Evolutionary conservation across 2,797 vertebrate species (phyloP), one percentile per base, ranked within the genome.

Genomic region (Acomys russatus): DNA sequence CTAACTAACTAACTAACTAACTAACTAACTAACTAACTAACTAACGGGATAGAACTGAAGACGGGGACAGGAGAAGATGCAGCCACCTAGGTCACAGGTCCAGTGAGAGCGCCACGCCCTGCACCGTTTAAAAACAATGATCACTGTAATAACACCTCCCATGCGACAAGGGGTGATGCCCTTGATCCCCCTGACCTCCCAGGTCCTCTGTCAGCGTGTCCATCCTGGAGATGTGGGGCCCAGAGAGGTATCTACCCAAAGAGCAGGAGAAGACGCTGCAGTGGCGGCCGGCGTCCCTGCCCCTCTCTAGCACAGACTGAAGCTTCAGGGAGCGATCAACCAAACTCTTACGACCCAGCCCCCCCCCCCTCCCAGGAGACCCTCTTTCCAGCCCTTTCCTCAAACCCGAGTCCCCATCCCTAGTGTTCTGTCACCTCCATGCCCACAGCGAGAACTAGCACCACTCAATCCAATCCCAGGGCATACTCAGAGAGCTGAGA

Each of bases 151-250:
- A 33, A 66, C 78, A 86, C 6, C 49, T 17, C 6, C 1, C 49
- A 17, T 10, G 30, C 6, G 68, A 59, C 5, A 1, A 0, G 0
- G 18, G 35, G 51, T 0, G 54, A 23, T 18, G 12, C 9, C 44
- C 30, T 6, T 76, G 14, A 63, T 22, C 3, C 8, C 7, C 38
- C 64, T 28, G 71, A 63, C 30, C 38, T 76, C 68, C 68, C 68
- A 33, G 25, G 59, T 80, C 0, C 54, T 51, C 76, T 64, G 68
- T 1, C 10, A 33, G 63, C 35, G 6, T 23, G 25, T 56, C 51
- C 51, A 33, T 49, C 80, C 4, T 1, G 0, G 77, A 70, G 54
- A 68, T 63, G 56, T n/a, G 0, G 66, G 63, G 20, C 44, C 73
- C 79, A 71, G 56, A 80, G 54, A 76, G 18, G 30, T n/a, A 4